Base-by-base conservation (phyloP, 2,113 vertebrate species). In the Bubalus kerabau region DNA sequence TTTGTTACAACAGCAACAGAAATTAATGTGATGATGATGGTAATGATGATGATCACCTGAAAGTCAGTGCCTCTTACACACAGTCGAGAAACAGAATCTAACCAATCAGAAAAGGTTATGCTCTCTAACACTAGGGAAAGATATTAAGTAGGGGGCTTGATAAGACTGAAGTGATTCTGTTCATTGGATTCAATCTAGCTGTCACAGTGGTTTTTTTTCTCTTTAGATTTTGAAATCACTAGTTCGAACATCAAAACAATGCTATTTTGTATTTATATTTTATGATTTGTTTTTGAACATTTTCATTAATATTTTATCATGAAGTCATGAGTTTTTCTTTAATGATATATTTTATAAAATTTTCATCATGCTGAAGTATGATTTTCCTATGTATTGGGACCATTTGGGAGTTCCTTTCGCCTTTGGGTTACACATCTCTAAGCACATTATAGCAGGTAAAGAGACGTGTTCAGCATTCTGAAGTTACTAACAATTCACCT, bases 271-370 rank as follows among this genome's bases (percentile, higher is more conserved):
- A 96, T 97, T 97, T 93, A 95, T 98, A 97, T 97, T 97, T 96
- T 60, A 97, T 96, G 84, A 90, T 62, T 97, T 90, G 23, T 82
- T 97, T 97, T 91, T 91, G 21, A 95, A 84, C 12, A 80, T 95
- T 94, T 96, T 96, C 87, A 92, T 98, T 60, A 92, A 97, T 92
- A 96, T 96, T 97, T 96, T 87, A 95, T 96, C 50, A 88, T 50
- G 3, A 93, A 97, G 26, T 97, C 86, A 48, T 74, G 32, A 81
- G 32, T 92, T 95, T 96, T 52, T 87, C 74, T 95, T 98, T 95
- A 95, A 92, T 96, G 87, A 90, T 57, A 40, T 93, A 84, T 82
- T 86, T 94, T 93, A 46, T 94, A 85, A 94, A 96, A 19, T 78
- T 97, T 87, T 84, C 9, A 74, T 19, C 40, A 57, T 97, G 32